Base-by-base conservation (phyloP, 2,888 invertebrate species). In the Gisinianus flammeolus region DNA sequence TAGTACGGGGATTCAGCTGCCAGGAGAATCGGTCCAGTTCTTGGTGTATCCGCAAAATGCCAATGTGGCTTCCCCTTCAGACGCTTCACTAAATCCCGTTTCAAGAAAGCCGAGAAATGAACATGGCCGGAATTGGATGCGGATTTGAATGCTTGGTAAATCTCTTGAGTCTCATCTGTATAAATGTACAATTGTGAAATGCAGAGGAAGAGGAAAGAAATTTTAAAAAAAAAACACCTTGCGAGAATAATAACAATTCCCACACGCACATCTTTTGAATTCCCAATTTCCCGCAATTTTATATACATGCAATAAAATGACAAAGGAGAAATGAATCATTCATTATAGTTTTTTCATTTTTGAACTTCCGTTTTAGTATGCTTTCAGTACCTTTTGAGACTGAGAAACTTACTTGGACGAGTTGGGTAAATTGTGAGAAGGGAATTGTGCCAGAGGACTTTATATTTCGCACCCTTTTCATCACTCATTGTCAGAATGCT, bases 1-100 rank as follows among this genome's bases (percentile, higher is more conserved):
- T 88, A 90, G 86, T 91, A 92, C 19, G 90, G 90, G 44, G 89
- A 87, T 81, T 91, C 89, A 0, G 92, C 91, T 35, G 91, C 87
- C 0, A 90, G 87, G 69, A 92, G 87, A 80, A 93, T 90, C 0
- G 91, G 90, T 31, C 91, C 90, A 19, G 91, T 88, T 69, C 93
- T 87, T 12, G 87, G 85, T 84, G 90, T 90, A 80, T 92, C 89
- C 73, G 88, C 89, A 83, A 90, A 92, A 86, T 92, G 91, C 90
- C 91, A 93, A 10, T 80, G 79, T 8, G 77, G 77, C 19, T 72
- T 71, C n/a, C n/a, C n/a, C n/a, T n/a, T n/a, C n/a, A n/a, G n/a
- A 3, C n/a, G 0, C 5, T 88, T 87, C 0, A 90, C 90, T 71
- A 91, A 88, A 16, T 92, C 89, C 19, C 89, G 87, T 83, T 89